Conservation (phyloP, 1,140 invertebrate genomes). For the Hycleus cichorii region DNA sequence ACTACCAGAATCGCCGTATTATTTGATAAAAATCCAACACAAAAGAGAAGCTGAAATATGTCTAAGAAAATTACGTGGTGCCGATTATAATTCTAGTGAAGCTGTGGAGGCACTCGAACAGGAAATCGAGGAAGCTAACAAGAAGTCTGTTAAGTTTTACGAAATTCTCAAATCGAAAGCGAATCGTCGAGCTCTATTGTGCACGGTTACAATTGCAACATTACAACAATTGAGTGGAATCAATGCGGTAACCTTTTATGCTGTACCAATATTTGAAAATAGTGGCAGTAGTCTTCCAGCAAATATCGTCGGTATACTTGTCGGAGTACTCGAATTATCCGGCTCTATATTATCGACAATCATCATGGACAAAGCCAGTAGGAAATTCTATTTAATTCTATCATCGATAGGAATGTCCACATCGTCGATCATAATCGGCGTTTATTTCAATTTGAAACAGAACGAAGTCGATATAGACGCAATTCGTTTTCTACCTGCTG, state of each 20-base stretch:
- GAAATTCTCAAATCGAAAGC: background rate
- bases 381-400: background rate
- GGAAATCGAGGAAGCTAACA: background rate
- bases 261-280: slow-evolving; percentile 57
- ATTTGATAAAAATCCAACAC: background rate
- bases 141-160: background rate
- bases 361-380: background rate
- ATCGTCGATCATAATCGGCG: background rate
- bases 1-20: background rate
- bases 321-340: no score
- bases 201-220: background rate
- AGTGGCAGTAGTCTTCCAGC: no score
- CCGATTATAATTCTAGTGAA: no score
- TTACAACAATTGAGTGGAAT: slow-evolving; percentile 11
- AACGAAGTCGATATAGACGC: background rate
- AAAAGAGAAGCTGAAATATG: no score
- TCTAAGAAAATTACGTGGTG: no score
- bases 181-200: background rate
- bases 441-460: background rate
- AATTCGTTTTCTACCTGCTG: background rate
- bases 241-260: slow-evolving; percentile 22
- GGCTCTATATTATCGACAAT: background rate
- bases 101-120: no score
- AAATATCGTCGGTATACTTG: no score
- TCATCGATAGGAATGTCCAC: background rate